phyloP scores from a whole-genome alignment of 2,113 vertebrate species.

The Amia ocellicauda region DNA sequence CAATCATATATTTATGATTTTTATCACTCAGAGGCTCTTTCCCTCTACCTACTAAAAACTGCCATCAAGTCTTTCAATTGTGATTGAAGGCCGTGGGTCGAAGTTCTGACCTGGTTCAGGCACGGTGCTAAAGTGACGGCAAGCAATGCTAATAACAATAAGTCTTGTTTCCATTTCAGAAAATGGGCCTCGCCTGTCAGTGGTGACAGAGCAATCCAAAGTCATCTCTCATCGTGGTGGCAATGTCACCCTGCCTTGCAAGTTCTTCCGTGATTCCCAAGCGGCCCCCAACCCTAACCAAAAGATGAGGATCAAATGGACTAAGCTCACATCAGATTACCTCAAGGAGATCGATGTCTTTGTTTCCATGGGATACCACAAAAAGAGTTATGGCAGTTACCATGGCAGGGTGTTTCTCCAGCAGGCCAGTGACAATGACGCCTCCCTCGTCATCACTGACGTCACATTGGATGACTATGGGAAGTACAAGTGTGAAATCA shows the following conservation, averaged over 20 bases:
- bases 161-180: constrained; percentile 57
- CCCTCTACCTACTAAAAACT: too few species aligned
- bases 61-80: too few species aligned
- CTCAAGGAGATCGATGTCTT: constrained; percentile 78
- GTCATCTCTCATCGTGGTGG: constrained; percentile 68
- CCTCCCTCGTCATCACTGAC: constrained; percentile 74
- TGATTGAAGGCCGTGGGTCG: too few species aligned
- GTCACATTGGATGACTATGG: constrained; percentile 77
- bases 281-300: constrained; percentile 51
- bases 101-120: too few species aligned
- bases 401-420: constrained; percentile 69
- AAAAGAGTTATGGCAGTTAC: constrained; percentile 74
- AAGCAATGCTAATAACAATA: neutral
- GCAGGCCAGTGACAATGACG: constrained; percentile 66
- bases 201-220: constrained; percentile 78
- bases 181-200: constrained; percentile 74
- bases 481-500: constrained; percentile 84
- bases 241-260: constrained; percentile 86
- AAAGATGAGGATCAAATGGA: constrained; percentile 85
- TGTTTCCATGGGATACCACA: constrained; percentile 83
- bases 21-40: too few species aligned
- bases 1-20: too few species aligned
- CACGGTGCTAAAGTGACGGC: neutral
- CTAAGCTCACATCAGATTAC: constrained; percentile 79
- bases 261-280: constrained; percentile 55